Conservation (phyloP, 2,113 vertebrate genomes). For the Myrmecophaga tridactyla region DNA sequence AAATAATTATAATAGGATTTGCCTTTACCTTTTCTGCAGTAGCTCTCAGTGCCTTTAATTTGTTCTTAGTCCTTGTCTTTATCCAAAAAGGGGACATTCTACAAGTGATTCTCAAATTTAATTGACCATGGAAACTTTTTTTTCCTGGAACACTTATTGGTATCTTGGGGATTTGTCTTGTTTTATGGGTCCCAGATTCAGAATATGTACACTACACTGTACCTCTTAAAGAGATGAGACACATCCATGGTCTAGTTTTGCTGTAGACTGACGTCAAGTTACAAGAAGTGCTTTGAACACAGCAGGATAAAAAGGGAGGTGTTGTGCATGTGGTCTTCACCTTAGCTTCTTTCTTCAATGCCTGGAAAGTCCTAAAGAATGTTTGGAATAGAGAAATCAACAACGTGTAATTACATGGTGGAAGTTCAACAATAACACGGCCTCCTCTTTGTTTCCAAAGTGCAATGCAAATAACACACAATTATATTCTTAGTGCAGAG, state of each 20-base stretch:
- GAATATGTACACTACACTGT: background rate
- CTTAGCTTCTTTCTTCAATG: conserved; percentile 34
- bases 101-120: conserved; percentile 48
- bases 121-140: conserved; percentile 42
- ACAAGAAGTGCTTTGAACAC: conserved; percentile 59
- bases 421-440: background rate
- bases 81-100: background rate
- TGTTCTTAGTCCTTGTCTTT: conserved; percentile 17
- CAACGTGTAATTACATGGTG: background rate
- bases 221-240: conserved; percentile 51
- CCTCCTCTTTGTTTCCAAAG: conserved; percentile 21
- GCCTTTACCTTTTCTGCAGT: background rate
- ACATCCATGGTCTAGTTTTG: conserved; percentile 37
- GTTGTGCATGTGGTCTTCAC: conserved; percentile 51
- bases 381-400: conserved; percentile 33
- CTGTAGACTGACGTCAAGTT: conserved; percentile 32
- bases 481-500: background rate
- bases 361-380: background rate
- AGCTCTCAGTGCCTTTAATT: conserved; percentile 46
- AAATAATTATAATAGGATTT: background rate
- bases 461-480: background rate
- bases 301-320: conserved; percentile 50
- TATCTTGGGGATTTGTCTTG: conserved; percentile 45
- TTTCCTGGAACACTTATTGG: conserved; percentile 40
- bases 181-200: conserved; percentile 59